phyloP scores from a whole-genome alignment of 2,113 vertebrate species.

The Geococcyx californianus region DNA sequence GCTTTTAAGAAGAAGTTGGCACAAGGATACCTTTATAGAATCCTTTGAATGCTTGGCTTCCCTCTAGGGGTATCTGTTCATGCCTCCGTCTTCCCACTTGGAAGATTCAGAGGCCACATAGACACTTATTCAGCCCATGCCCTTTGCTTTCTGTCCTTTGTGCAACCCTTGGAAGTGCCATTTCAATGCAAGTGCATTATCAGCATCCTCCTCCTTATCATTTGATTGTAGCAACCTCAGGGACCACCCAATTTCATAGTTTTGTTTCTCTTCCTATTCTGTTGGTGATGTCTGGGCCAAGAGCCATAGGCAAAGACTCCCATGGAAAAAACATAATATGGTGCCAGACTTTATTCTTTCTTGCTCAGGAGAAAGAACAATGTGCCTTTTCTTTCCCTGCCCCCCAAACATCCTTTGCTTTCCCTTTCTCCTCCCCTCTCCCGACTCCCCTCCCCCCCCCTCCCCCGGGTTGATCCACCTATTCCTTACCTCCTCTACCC shows the following conservation, averaged over 20 bases:
- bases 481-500: slow-evolving; percentile 20
- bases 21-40: background rate
- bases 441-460: too few species aligned
- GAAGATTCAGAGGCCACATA: background rate
- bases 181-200: slow-evolving; percentile 24
- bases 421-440: slow-evolving; percentile 9
- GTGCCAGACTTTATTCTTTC: slow-evolving; percentile 52
- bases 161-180: background rate
- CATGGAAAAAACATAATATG: slow-evolving; percentile 26
- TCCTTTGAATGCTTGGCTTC: background rate
- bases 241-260: slow-evolving; percentile 30
- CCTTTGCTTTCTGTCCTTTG: background rate
- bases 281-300: slow-evolving; percentile 34
- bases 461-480: background rate
- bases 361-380: slow-evolving; percentile 44
- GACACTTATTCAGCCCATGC: background rate
- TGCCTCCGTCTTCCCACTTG: background rate
- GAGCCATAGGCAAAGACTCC: slow-evolving; percentile 17
- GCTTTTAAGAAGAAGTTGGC: background rate
- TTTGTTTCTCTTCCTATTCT: slow-evolving; percentile 57
- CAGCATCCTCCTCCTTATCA: slow-evolving; percentile 17
- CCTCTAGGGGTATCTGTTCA: background rate
- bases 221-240: slow-evolving; percentile 5
- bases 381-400: slow-evolving; percentile 29
- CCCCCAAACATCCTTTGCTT: slow-evolving; percentile 17